Base-by-base conservation (phyloP, 2,888 invertebrate species). In the Lepidocyrtinus sp. region DNA sequence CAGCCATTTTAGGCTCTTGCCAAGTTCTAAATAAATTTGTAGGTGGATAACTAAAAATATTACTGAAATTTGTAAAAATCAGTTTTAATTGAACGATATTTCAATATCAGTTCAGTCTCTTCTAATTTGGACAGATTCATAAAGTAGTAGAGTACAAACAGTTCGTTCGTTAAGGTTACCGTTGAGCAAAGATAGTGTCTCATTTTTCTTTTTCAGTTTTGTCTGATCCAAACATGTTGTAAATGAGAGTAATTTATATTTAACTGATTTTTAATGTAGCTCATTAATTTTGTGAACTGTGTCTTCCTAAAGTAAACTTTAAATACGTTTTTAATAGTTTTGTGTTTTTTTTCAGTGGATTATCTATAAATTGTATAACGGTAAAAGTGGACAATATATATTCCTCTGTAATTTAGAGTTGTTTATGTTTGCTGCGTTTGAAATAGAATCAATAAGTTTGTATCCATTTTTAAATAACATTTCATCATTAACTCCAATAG, bases 191-290 rank as follows among this genome's bases (percentile, higher is more conserved):
- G 59, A 59, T 59, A 21, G 59, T 59, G 59, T 59, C 59, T 59
- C 59, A 59, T 59, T 59, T 59, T 59, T 59, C 59, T 59, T 59
- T 59, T 59, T 59, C 22, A 21, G 19, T 2, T 59, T 21, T 59
- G 59, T 59, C 2, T 19, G 2, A 21, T 9, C 22, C 19, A 7
- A 59, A 59, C 7, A 59, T 21, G 19, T 21, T 59, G 59, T 59
- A 21, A 2, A 7, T 19, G 19, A 9, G 9, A 1, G 7, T 2
- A 1, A n/a, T 15, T 21, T 19, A 59, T 15, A 5, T 2, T 3
- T 59, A 21, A 36, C 12, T 7, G 5, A 36, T 7, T 5, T 36
- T 59, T 59, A 3, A 15, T 1, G 50, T 50, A n/a, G 50, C n/a
- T 50, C 17, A 21, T 21, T 36, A 36, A 7, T 12, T 59, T 59